phyloP scores from a whole-genome alignment of 1,140 invertebrate genomes.

The Metaphire vulgaris region DNA sequence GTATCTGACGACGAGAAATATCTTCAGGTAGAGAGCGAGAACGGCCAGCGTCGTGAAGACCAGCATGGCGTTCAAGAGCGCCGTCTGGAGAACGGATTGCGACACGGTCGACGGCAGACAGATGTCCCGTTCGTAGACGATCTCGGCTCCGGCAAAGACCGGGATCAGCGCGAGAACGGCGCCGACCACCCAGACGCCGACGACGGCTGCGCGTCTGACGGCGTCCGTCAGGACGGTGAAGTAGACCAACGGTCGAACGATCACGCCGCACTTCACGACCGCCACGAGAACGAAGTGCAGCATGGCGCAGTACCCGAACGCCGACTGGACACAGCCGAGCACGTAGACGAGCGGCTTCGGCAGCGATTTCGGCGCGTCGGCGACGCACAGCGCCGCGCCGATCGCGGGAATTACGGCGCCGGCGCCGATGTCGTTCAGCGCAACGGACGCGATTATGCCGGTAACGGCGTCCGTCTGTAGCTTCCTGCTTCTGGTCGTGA shows the following conservation, averaged over 20 bases:
- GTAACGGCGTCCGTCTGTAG: neutral
- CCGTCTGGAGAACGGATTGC: neutral
- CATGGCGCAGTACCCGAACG: neutral
- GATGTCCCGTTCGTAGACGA: neutral
- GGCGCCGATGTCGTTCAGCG: neutral
- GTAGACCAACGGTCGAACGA: neutral
- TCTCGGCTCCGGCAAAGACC: neutral
- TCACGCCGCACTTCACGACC: neutral
- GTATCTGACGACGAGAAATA: neutral
- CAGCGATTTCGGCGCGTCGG: neutral
- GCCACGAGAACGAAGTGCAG: neutral
- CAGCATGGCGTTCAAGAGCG: neutral
- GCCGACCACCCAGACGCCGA: neutral
- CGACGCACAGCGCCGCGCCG: neutral
- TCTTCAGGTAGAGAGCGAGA: neutral
- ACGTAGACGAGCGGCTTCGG: neutral
- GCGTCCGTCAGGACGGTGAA: neutral
- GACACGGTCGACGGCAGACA: neutral
- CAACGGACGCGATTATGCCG: neutral
- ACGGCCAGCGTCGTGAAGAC: neutral
- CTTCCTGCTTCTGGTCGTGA: neutral
- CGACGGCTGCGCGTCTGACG: neutral
- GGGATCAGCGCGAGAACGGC: neutral
- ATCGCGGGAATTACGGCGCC: neutral
- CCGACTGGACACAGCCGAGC: neutral